A percentile compares a stretch with the other conserved stretches of the same genome.
Evolutionary conservation across 2,797 vertebrate species (phyloP).

Genomic region (Columba guinea): DNA sequence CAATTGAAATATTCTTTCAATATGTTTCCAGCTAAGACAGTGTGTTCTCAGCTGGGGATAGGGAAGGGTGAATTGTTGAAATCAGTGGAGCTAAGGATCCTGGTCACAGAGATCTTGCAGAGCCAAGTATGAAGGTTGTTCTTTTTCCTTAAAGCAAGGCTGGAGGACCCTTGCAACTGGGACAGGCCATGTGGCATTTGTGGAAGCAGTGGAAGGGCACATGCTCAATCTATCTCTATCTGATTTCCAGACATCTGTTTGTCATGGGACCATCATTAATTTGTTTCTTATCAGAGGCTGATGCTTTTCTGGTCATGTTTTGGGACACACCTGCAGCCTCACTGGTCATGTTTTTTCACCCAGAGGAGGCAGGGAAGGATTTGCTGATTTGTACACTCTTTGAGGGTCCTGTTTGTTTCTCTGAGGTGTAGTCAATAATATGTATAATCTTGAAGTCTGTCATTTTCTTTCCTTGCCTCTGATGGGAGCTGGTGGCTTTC

Average conservation of each 20-base stretch:
- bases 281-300: background rate
- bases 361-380: background rate
- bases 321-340: background rate
- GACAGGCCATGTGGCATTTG: background rate
- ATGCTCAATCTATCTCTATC: background rate
- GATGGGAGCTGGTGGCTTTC: background rate
- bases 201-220: background rate
- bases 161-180: background rate
- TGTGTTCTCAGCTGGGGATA: background rate
- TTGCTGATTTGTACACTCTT: background rate
- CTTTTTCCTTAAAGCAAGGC: background rate
- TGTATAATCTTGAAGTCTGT: background rate
- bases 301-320: background rate
- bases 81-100: background rate
- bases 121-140: background rate
- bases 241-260: background rate
- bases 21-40: background rate
- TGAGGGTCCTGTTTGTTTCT: background rate
- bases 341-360: background rate
- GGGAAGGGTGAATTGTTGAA: background rate
- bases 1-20: background rate
- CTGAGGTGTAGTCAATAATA: background rate
- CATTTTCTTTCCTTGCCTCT: background rate
- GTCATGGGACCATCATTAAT: background rate
- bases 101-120: background rate